Evolutionary conservation across 2,113 vertebrate genomes (phyloP).

Genomic region (Thunnus maccoyii): DNA sequence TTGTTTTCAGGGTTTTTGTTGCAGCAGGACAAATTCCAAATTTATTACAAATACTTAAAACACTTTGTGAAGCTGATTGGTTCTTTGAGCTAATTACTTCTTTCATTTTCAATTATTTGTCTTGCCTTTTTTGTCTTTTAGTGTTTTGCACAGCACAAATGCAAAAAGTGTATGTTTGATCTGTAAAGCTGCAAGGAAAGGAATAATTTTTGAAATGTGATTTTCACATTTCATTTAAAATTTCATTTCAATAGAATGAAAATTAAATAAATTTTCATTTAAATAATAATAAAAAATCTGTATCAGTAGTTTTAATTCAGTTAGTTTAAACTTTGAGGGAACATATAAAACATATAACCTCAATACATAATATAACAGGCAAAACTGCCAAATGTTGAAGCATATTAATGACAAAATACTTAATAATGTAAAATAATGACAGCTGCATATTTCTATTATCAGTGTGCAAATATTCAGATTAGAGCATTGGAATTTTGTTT

Average conservation of each 20-base stretch:
- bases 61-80: too few species aligned
- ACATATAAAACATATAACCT: neutral
- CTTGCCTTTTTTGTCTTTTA: too few species aligned
- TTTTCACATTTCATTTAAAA: neutral
- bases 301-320: neutral
- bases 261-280: too few species aligned
- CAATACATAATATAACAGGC: too few species aligned
- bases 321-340: slow-evolving; percentile 4
- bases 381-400: too few species aligned
- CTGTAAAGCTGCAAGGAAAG: neutral
- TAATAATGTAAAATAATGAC: too few species aligned
- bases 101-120: too few species aligned
- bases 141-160: too few species aligned
- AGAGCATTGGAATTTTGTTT: neutral
- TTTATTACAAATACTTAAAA: neutral
- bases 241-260: too few species aligned
- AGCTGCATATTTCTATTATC: neutral
- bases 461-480: neutral
- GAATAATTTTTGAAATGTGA: neutral
- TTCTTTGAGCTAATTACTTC: neutral
- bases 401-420: too few species aligned
- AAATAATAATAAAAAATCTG: neutral
- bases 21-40: neutral
- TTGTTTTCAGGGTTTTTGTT: neutral
- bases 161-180: neutral